Evolutionary conservation across 2,888 invertebrate species (phyloP).

Genomic region (Heteropelma amictum): DNA sequence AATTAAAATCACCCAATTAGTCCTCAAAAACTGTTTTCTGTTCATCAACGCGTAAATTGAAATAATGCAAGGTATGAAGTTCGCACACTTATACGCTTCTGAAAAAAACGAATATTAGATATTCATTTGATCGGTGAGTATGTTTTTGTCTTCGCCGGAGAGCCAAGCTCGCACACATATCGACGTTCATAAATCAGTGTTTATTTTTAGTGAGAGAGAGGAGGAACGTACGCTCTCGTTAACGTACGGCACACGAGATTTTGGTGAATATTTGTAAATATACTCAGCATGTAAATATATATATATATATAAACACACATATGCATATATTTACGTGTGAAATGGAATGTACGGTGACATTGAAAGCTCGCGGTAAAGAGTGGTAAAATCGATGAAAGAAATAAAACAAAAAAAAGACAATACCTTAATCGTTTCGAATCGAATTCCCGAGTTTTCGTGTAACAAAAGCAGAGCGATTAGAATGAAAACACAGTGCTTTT

Average conservation of each 20-base stretch:
- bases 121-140: conserved; percentile 65
- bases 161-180: conserved; percentile 57
- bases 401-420: background rate
- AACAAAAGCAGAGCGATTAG: background rate
- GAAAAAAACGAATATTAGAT: conserved; percentile 12
- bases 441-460: conserved; percentile 3
- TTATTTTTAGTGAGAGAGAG: conserved; percentile 67
- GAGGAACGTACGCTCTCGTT: conserved; percentile 25
- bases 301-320: background rate
- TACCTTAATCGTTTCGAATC: background rate
- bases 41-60: too few species aligned
- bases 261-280: conserved; percentile 34
- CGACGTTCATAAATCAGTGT: conserved; percentile 64
- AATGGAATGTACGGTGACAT: conserved; percentile 4
- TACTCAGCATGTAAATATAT: background rate
- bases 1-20: too few species aligned
- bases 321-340: background rate
- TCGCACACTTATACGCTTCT: too few species aligned
- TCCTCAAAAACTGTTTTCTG: too few species aligned
- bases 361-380: conserved; percentile 8
- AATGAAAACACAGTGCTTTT: conserved; percentile 3
- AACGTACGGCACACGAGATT: conserved; percentile 13
- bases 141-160: conserved; percentile 67
- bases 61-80: too few species aligned
- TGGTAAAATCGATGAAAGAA: conserved; percentile 8